These are phyloP conservation scores for Scytalopus superciliaris DNA, from an alignment of 2,113 vertebrate species.

Conservation along the genomic window DNA sequence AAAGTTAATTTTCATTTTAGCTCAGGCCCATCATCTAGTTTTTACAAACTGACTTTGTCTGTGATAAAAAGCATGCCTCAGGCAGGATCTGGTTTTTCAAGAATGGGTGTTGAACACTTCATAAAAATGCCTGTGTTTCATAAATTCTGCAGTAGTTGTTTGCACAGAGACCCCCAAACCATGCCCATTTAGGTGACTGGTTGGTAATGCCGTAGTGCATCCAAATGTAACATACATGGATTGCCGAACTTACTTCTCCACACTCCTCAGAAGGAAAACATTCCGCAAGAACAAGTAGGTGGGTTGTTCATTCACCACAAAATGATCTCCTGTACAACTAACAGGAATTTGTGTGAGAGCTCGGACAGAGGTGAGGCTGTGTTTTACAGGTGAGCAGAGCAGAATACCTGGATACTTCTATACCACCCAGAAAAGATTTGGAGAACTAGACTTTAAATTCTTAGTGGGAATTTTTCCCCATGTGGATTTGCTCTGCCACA, in stretches of 20 bases:
- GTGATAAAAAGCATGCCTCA: neutral
- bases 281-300: neutral
- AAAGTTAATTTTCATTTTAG: neutral
- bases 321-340: neutral
- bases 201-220: neutral
- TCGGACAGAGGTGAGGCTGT: neutral
- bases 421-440: neutral
- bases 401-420: neutral
- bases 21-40: neutral
- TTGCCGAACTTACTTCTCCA: neutral
- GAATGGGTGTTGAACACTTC: neutral
- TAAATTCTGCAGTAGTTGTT: neutral
- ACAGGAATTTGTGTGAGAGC: neutral
- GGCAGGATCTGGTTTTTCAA: neutral
- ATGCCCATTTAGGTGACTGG: neutral
- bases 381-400: neutral
- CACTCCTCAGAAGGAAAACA: neutral
- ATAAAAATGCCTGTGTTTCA: rapidly evolving
- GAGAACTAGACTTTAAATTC: neutral
- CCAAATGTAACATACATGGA: neutral
- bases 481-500: neutral
- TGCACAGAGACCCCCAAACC: neutral
- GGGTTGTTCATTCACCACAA: neutral
- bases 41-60: neutral
- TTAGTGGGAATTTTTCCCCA: neutral